These are phyloP conservation scores for Dermatophagoides farinae DNA, from an alignment of 1,140 invertebrate species.

Conservation along the genomic window DNA sequence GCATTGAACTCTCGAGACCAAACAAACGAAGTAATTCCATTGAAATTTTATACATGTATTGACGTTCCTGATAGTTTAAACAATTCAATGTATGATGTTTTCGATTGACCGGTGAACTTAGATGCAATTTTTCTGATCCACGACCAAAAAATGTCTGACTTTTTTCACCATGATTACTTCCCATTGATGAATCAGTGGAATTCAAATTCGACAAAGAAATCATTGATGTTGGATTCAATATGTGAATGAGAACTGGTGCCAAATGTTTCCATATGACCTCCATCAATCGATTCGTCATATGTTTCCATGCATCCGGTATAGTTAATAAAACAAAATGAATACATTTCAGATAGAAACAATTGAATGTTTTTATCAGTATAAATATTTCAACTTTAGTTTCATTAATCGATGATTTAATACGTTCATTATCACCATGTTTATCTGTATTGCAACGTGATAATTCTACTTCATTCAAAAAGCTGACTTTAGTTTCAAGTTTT, in stretches of 20 bases:
- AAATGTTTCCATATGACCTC: conserved; percentile 1
- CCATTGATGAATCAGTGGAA: neutral
- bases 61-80: conserved; percentile 4
- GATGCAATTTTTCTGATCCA: neutral
- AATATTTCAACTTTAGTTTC: neutral
- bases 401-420: neutral
- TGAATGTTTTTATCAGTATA: neutral
- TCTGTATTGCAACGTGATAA: neutral
- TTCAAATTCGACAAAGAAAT: neutral
- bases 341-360: conserved; percentile 9
- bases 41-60: conserved; percentile 35
- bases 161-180: neutral
- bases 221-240: neutral
- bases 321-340: conserved; percentile 4
- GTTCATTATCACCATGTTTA: neutral
- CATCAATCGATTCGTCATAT: neutral
- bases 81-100: neutral
- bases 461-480: neutral
- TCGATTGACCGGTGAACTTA: neutral
- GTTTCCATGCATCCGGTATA: neutral
- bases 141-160: neutral
- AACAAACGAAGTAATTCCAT: conserved; percentile 65
- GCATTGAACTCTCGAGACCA: conserved; percentile 53
- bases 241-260: neutral
- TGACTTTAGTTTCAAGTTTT: neutral